Conservation (phyloP, 2,888 invertebrate species). For the Drosophila falleni region DNA sequence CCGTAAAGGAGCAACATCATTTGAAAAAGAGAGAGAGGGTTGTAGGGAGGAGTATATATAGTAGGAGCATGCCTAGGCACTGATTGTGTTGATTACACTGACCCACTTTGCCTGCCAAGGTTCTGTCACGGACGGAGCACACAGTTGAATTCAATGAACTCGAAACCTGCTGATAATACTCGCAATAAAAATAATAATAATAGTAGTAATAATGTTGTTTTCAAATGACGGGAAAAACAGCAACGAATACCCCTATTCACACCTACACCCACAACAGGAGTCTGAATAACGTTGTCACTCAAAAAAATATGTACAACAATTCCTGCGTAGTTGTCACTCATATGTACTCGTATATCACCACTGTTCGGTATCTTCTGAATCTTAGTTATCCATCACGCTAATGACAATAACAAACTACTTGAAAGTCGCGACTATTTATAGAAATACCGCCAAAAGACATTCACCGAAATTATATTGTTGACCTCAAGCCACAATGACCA, state of each 20-base stretch:
- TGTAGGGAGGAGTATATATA: too few species aligned
- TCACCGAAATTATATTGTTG: conserved; percentile 51
- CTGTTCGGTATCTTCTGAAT: conserved; percentile 11
- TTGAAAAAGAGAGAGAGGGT: not conserved
- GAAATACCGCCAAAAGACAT: conserved; percentile 19
- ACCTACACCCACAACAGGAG: conserved; percentile 3
- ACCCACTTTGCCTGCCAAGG: conserved; percentile 76
- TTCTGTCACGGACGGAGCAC: conserved; percentile 32
- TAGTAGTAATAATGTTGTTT: conserved; percentile 68
- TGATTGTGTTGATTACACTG: conserved; percentile 78
- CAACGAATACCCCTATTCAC: conserved; percentile 7
- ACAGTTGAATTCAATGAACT: conserved; percentile 76
- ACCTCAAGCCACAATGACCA: conserved; percentile 54
- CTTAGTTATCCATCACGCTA: conserved; percentile 10
- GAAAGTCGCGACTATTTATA: conserved; percentile 58
- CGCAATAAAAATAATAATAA: conserved; percentile 63
- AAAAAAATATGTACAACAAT: conserved; percentile 24
- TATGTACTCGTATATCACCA: conserved; percentile 6
- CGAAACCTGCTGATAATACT: conserved; percentile 77
- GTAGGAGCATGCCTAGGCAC: conserved; percentile 70
- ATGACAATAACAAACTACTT: conserved; percentile 65
- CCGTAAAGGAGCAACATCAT: conserved; percentile 42
- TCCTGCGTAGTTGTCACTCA: conserved; percentile 19
- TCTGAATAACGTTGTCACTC: conserved; percentile 46
- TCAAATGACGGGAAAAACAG: conserved; percentile 40